phyloP scores from a whole-genome alignment of 2,797 vertebrate species.

The Odontamblyopus rebecca region DNA sequence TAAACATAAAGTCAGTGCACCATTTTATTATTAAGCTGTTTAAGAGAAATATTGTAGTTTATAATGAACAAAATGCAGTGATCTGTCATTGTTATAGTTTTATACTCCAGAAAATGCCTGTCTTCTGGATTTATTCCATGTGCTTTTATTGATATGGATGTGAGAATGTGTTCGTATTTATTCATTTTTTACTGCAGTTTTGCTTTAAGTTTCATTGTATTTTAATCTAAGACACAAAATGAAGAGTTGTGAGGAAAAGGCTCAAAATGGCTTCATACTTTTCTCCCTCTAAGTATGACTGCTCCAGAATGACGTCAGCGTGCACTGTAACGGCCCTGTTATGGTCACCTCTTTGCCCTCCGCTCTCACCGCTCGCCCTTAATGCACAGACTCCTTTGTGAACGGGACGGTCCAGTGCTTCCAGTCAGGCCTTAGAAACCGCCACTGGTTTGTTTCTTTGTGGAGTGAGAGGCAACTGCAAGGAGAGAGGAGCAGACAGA shows the following conservation, averaged over 20 bases:
- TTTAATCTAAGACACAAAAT: background rate
- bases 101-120: too few species aligned
- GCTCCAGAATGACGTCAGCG: background rate
- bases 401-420: slow-evolving; percentile 47
- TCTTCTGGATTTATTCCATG: too few species aligned
- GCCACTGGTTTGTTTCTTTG: slow-evolving; percentile 20
- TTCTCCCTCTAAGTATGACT: background rate
- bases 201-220: too few species aligned
- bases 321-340: background rate
- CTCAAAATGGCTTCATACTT: background rate
- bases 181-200: too few species aligned
- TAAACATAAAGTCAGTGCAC: too few species aligned
- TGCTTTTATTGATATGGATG: too few species aligned
- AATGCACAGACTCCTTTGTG: slow-evolving; percentile 33
- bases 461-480: background rate
- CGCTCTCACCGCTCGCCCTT: slow-evolving; percentile 32
- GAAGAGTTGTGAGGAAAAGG: background rate
- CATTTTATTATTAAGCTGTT: too few species aligned
- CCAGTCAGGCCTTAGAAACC: slow-evolving; percentile 25
- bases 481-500: background rate
- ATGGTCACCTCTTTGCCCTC: slow-evolving; percentile 30
- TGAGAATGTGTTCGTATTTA: too few species aligned
- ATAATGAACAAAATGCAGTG: too few species aligned
- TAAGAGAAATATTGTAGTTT: too few species aligned
- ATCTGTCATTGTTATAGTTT: too few species aligned